Conservation (phyloP, 2,797 vertebrate species). For the Pteropus rufus region DNA sequence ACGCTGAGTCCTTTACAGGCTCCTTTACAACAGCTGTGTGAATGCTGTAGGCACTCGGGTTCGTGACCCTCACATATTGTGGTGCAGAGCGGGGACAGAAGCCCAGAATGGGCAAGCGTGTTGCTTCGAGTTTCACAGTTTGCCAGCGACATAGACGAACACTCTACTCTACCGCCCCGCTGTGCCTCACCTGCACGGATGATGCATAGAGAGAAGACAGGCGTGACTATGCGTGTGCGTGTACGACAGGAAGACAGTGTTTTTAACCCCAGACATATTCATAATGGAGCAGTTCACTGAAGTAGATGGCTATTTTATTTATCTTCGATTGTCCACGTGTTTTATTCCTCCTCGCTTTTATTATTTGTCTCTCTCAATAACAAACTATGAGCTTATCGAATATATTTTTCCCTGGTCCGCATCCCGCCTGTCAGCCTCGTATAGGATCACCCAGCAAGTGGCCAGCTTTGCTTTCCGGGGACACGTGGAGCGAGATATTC, state of each 20-base stretch:
- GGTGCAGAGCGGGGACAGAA: background rate
- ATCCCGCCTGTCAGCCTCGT: no score
- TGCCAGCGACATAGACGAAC: background rate
- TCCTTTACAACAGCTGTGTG: no score
- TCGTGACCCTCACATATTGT: background rate
- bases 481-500: background rate
- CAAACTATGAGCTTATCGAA: background rate
- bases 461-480: background rate
- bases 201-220: background rate
- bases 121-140: no score
- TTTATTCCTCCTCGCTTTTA: background rate
- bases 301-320: background rate
- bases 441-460: background rate
- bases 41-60: background rate
- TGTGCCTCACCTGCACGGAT: fast-evolving
- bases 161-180: fast-evolving
- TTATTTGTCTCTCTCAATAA: background rate
- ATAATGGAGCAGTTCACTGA: background rate
- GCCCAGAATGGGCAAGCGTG: background rate
- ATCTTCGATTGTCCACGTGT: background rate
- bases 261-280: background rate
- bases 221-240: fast-evolving
- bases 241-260: no score
- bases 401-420: background rate
- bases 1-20: fast-evolving